phyloP scores from a whole-genome alignment of 2,888 invertebrate species.

The Eulithis testata region DNA sequence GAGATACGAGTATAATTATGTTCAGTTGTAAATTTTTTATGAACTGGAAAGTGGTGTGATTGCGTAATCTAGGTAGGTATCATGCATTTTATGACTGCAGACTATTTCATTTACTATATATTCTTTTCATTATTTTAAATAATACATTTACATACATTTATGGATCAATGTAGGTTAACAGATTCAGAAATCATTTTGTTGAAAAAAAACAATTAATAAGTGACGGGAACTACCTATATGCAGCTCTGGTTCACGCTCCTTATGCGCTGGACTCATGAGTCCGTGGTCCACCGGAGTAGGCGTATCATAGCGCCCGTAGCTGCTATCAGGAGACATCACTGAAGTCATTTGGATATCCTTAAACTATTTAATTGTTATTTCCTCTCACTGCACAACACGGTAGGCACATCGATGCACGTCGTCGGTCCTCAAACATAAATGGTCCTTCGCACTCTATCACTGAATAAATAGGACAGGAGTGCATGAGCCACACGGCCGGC shows the following conservation, averaged over 20 bases:
- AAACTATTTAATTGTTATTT: constrained; percentile 64
- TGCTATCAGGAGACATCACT: constrained; percentile 89
- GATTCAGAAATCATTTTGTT: neutral
- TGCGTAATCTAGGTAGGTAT: too few relatives aligned
- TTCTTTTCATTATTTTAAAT: too few relatives aligned
- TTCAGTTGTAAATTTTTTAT: too few relatives aligned
- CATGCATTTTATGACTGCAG: too few relatives aligned
- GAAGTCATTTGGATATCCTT: constrained; percentile 64
- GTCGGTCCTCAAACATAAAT: constrained; percentile 59
- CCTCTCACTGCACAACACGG: constrained; percentile 78
- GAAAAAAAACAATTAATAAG: neutral
- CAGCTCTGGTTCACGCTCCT: constrained; percentile 87
- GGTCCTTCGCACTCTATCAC: constrained; percentile 63
- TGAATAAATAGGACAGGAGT: constrained; percentile 72
- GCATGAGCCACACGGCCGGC: constrained; percentile 67
- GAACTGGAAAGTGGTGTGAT: too few relatives aligned
- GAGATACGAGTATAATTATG: too few relatives aligned
- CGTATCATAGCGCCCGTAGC: constrained; percentile 83
- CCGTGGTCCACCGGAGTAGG: constrained; percentile 82
- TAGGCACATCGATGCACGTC: constrained; percentile 78
- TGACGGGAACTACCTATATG: constrained; percentile 86
- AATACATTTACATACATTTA: too few relatives aligned
- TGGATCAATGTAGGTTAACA: too few relatives aligned
- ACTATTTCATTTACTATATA: too few relatives aligned
- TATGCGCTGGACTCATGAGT: constrained; percentile 72